These are phyloP conservation scores for Stictonetta naevosa DNA, from an alignment of 2,113 vertebrate species.

Conservation along the genomic window DNA sequence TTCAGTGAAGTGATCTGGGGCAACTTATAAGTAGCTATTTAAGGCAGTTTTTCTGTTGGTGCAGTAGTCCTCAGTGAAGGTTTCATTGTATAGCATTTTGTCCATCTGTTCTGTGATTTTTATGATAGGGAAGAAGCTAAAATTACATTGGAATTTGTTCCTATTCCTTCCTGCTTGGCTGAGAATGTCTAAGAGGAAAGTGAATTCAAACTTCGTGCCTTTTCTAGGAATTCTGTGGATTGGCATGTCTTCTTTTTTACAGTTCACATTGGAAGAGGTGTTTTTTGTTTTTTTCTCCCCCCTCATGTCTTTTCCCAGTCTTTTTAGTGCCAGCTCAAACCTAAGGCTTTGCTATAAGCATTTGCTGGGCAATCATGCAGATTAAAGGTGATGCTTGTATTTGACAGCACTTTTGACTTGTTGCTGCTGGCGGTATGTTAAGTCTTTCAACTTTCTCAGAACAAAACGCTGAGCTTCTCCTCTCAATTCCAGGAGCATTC, in stretches of 20 bases:
- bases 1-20: not conserved
- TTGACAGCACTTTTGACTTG: not conserved
- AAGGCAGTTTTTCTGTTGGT: not conserved
- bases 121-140: not conserved
- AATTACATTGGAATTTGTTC: not conserved
- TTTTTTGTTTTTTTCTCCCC: fast-evolving
- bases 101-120: conserved; percentile 34
- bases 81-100: not conserved
- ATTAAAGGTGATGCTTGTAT: not conserved
- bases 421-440: not conserved
- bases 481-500: not conserved
- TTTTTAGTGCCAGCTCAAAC: not conserved
- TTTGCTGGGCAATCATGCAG: not conserved
- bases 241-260: not conserved
- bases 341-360: not conserved
- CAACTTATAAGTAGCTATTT: not conserved
- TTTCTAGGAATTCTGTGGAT: not conserved
- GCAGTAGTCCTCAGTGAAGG: not conserved
- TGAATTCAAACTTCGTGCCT: not conserved
- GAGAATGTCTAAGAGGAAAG: not conserved
- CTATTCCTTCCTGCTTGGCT: not conserved
- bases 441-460: not conserved
- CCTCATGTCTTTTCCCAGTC: not conserved
- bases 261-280: not conserved
- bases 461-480: not conserved